Conservation (phyloP, 2,797 vertebrate species). For the Anguilla marmorata region DNA sequence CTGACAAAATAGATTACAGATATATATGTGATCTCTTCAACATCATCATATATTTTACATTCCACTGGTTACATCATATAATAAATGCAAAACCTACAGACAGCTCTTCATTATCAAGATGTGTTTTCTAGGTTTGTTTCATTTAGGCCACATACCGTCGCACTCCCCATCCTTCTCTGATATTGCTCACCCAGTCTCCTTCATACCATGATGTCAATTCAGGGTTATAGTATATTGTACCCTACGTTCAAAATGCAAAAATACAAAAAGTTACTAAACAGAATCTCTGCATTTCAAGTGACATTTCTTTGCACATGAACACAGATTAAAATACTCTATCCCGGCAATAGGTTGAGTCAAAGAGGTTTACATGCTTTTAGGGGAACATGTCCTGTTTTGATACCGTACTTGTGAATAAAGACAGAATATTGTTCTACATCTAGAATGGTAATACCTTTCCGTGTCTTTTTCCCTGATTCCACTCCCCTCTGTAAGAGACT, state of each 20-base stretch:
- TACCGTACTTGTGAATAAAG: background rate
- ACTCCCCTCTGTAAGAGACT: constrained; percentile 78
- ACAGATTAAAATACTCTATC: background rate
- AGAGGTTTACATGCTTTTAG: background rate
- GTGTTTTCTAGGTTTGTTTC: background rate
- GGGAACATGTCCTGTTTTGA: background rate
- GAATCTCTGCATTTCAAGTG: background rate
- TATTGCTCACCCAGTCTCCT: constrained; percentile 84
- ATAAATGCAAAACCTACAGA: background rate
- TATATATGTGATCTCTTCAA: too few relatives aligned
- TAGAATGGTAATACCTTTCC: constrained; percentile 76
- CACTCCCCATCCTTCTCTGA: constrained; percentile 81
- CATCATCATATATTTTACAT: background rate
- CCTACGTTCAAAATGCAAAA: constrained; percentile 64
- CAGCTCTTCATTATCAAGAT: background rate
- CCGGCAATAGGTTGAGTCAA: background rate
- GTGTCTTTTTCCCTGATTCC: constrained; percentile 80
- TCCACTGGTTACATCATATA: background rate
- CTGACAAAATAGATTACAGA: too few relatives aligned
- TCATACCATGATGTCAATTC: constrained; percentile 84
- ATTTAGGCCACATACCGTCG: constrained; percentile 74
- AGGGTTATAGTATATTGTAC: constrained; percentile 77
- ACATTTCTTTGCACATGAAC: background rate
- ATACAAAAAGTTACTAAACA: background rate
- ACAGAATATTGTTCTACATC: background rate